These are phyloP conservation scores for Tenthredo scrophulariae DNA, from an alignment of 2,888 invertebrate genomes.

Conservation along the genomic window DNA sequence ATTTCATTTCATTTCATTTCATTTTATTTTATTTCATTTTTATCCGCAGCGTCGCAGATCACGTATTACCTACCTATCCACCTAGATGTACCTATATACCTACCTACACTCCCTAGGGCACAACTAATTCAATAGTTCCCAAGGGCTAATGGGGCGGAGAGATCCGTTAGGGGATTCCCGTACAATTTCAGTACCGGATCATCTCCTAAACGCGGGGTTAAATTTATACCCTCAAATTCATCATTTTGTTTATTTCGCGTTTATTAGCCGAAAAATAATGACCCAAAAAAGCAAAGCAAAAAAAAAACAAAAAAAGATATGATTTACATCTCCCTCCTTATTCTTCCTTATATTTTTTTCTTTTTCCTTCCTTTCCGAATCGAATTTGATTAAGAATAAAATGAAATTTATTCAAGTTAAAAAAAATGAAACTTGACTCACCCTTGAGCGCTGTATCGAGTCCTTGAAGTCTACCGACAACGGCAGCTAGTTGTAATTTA, in stretches of 20 bases:
- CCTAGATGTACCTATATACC: neutral
- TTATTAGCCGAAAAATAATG: neutral
- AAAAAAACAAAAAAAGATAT: too few species aligned
- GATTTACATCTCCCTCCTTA: neutral
- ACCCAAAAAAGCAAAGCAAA: neutral
- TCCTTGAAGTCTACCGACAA: slow-evolving; percentile 87
- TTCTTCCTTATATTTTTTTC: neutral
- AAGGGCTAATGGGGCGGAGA: slow-evolving; percentile 38
- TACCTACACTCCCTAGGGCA: neutral
- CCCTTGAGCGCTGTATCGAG: slow-evolving; percentile 89
- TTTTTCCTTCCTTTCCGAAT: neutral
- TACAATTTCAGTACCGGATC: slow-evolving; percentile 33
- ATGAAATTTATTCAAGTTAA: neutral
- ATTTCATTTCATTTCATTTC: neutral
- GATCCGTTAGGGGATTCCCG: slow-evolving; percentile 46
- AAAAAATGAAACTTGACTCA: slow-evolving; percentile 73
- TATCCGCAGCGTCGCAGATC: neutral
- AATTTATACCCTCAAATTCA: slow-evolving; percentile 32
- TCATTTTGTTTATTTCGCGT: neutral
- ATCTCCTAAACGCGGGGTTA: neutral
- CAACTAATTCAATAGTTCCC: slow-evolving; percentile 50
- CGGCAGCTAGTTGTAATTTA: slow-evolving; percentile 86
- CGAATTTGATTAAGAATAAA: too few species aligned
- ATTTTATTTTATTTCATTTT: neutral
- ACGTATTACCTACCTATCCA: neutral